phyloP scores from a whole-genome alignment of 2,888 invertebrate species.

The Enoplolaimus lenunculus region DNA sequence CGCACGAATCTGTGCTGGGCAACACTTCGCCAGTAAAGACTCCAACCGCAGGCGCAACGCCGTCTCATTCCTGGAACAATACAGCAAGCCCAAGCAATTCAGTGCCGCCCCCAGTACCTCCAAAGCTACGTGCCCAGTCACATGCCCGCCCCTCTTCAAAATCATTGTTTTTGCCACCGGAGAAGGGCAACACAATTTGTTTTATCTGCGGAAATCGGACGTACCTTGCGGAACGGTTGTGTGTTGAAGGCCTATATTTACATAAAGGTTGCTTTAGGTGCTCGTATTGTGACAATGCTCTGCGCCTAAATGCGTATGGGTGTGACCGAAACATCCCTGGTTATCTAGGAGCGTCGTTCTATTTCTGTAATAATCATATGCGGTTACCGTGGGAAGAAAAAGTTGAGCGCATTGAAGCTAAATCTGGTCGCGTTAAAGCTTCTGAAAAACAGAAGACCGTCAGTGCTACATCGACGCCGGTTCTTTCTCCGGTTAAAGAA shows the following conservation, averaged over 20 bases:
- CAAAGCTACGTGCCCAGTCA: too few relatives aligned
- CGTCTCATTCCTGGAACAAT: background rate
- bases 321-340: conserved; percentile 47
- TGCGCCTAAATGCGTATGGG: conserved; percentile 63
- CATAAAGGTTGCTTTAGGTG: conserved; percentile 64
- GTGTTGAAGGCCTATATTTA: conserved; percentile 53
- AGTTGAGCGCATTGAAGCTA: conserved; percentile 24
- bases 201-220: conserved; percentile 80
- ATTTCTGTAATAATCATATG: conserved; percentile 28
- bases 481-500: conserved; percentile 1
- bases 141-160: background rate
- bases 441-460: background rate
- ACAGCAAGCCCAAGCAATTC: background rate
- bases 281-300: conserved; percentile 70
- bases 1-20: conserved; percentile 6
- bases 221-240: conserved; percentile 78
- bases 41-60: background rate
- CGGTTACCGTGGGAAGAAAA: conserved; percentile 26
- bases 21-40: background rate
- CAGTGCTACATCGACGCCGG: background rate
- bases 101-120: too few relatives aligned
- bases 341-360: conserved; percentile 11
- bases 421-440: conserved; percentile 16
- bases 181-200: conserved; percentile 44
- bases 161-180: background rate